These are phyloP conservation scores for Dinocampus coccinellae DNA, from an alignment of 2,888 invertebrate species.

Conservation along the genomic window DNA sequence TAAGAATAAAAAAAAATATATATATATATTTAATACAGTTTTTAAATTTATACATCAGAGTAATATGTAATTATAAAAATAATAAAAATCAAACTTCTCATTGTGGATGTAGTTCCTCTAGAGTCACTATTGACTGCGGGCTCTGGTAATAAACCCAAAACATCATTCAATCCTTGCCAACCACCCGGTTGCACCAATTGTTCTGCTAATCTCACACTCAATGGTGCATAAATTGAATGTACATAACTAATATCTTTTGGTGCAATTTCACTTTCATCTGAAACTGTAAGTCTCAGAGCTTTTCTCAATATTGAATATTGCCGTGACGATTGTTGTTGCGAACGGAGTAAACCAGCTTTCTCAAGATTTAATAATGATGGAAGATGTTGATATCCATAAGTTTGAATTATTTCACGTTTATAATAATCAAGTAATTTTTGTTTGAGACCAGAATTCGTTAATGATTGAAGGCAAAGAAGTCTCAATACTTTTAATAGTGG, in stretches of 20 bases:
- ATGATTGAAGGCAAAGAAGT: slow-evolving; percentile 92
- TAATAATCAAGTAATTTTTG: slow-evolving; percentile 84
- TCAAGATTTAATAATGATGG: slow-evolving; percentile 88
- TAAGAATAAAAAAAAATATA: no score
- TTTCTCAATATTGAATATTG: slow-evolving; percentile 84
- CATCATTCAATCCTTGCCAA: slow-evolving; percentile 86
- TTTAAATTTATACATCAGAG: no score
- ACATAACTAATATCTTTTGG: slow-evolving; percentile 92
- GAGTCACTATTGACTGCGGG: slow-evolving; percentile 71
- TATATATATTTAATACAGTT: no score
- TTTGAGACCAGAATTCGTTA: slow-evolving; percentile 93
- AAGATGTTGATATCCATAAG: slow-evolving; percentile 89
- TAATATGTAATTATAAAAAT: slow-evolving; percentile 26
- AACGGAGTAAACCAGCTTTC: slow-evolving; percentile 84
- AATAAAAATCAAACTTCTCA: slow-evolving; percentile 47
- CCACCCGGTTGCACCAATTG: slow-evolving; percentile 82
- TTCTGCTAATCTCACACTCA: slow-evolving; percentile 89
- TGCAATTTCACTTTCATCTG: slow-evolving; percentile 86
- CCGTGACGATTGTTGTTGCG: slow-evolving; percentile 81
- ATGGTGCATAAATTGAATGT: slow-evolving; percentile 93
- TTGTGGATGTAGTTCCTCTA: slow-evolving; percentile 41
- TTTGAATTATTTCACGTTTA: slow-evolving; percentile 81
- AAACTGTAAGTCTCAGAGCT: slow-evolving; percentile 87
- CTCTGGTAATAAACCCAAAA: slow-evolving; percentile 86
- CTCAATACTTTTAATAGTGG: slow-evolving; percentile 87